A percentile compares a stretch with the other conserved stretches of the same genome.
Conservation (phyloP, 2,888 invertebrate genomes). For the Limnephilus rhombicus region DNA sequence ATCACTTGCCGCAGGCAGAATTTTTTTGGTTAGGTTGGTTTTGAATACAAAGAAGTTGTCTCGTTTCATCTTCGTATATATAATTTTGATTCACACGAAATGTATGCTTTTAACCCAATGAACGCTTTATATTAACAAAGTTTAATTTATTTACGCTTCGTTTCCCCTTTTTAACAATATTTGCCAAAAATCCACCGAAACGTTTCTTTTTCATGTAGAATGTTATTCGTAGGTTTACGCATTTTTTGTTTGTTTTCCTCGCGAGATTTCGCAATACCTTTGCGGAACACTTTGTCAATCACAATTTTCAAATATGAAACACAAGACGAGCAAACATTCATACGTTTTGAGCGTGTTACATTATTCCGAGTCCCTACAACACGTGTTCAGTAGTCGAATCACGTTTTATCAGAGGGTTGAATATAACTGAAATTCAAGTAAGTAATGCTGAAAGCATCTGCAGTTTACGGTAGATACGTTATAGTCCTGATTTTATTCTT, state of each 20-base stretch:
- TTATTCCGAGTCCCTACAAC: background rate
- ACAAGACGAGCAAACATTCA: background rate
- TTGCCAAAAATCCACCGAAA: background rate
- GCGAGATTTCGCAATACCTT: background rate
- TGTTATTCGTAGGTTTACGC: background rate
- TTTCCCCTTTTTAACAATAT: background rate
- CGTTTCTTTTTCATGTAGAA: background rate
- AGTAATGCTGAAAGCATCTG: slow-evolving; percentile 19
- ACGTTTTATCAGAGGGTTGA: slow-evolving; percentile 8
- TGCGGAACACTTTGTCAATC: background rate
- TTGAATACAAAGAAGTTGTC: background rate
- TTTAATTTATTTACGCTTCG: background rate
- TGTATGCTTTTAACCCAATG: background rate
- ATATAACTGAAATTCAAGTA: slow-evolving; percentile 22
- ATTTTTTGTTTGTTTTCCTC: background rate
- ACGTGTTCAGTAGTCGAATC: background rate
- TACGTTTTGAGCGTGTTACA: background rate
- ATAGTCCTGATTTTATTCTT: background rate
- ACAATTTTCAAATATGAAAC: background rate
- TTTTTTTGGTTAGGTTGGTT: background rate
- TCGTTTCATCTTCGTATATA: background rate
- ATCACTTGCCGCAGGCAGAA: background rate
- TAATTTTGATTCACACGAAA: background rate
- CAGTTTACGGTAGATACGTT: background rate
- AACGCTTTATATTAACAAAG: background rate